Evolutionary conservation across 2,113 vertebrate species (phyloP).

Genomic region (Conger conger): DNA sequence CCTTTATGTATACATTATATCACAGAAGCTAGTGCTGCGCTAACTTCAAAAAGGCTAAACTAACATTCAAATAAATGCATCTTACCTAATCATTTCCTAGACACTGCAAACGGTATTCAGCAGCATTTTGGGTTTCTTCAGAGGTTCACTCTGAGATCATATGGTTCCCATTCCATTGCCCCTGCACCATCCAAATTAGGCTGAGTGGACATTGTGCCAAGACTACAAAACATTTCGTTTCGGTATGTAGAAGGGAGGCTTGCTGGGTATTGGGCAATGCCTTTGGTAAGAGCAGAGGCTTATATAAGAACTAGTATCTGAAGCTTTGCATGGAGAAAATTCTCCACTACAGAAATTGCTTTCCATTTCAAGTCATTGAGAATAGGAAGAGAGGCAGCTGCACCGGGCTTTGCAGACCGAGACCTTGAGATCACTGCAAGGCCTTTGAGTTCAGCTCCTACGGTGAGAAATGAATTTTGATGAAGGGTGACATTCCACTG

Average conservation of each 20-base stretch:
- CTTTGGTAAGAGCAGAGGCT: not conserved
- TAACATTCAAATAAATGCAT: too few species aligned
- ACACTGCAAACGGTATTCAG: too few species aligned
- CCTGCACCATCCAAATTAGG: slow-evolving; percentile 40
- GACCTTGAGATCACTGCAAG: not conserved
- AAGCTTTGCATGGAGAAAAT: not conserved
- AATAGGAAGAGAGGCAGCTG: not conserved
- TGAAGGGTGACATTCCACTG: not conserved
- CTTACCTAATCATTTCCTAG: too few species aligned
- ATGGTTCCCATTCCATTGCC: not conserved
- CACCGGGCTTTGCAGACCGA: not conserved
- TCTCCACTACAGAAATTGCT: not conserved
- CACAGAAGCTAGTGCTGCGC: too few species aligned
- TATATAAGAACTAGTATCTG: not conserved
- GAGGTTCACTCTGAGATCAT: too few species aligned
- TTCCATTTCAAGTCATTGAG: not conserved
- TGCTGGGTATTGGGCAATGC: not conserved
- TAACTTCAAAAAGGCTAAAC: not conserved
- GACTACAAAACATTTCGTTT: too few species aligned
- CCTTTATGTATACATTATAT: too few species aligned
- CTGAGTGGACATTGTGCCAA: too few species aligned
- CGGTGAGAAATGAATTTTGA: not conserved
- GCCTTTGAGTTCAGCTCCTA: not conserved
- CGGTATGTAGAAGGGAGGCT: too few species aligned
- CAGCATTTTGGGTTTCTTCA: too few species aligned